Evolutionary conservation across 2,888 invertebrate genomes (phyloP), one percentile per base, ranked within the genome.

Genomic region (Drosophila ustulata): DNA sequence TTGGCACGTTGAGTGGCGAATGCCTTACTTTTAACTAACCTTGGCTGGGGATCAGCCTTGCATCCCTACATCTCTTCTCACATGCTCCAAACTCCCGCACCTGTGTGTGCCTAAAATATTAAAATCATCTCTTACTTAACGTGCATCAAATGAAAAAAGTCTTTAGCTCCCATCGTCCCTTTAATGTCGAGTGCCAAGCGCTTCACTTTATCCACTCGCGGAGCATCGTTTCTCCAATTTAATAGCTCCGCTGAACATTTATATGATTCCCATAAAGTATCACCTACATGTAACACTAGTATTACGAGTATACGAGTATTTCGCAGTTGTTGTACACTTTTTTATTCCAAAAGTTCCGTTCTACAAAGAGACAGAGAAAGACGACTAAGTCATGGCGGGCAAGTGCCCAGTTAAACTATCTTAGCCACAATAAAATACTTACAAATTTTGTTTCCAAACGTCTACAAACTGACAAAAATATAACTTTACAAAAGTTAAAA

Each of bases 1-100:
- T 87, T 84, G 80, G 85, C 88, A 82, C 76, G 71, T 83, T 75
- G 76, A 83, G 75, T 78, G 71, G 67, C 75, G 71, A 75, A 72
- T 32, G 43, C 58, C 75, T 53, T 78, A 78, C 78, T 78, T 76
- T 74, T 78, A 74, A 78, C 76, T 78, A 76, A 76, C 75, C 78
- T 63, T 78, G 56, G 56, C 58, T 66, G 59, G 75, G 75, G 78
- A 77, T 50, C 77, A 72, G 72, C 51, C 39, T 26, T 51, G 49
- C 68, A 68, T 43, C 39, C 58, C 45, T 25, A 34, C 18, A 7
- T 23, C 7, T 25, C 58, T 30, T 28, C 39, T 9, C 34, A 56
- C 47, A 34, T 43, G 13, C 30, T 30, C 30, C 30, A 4, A 7
- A 7, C 30, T 6, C 30, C 30, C 18, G 2, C 18, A 18, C 18